Evolutionary conservation across 2,797 vertebrate species (phyloP).

Genomic region (Scarus forsteni): DNA sequence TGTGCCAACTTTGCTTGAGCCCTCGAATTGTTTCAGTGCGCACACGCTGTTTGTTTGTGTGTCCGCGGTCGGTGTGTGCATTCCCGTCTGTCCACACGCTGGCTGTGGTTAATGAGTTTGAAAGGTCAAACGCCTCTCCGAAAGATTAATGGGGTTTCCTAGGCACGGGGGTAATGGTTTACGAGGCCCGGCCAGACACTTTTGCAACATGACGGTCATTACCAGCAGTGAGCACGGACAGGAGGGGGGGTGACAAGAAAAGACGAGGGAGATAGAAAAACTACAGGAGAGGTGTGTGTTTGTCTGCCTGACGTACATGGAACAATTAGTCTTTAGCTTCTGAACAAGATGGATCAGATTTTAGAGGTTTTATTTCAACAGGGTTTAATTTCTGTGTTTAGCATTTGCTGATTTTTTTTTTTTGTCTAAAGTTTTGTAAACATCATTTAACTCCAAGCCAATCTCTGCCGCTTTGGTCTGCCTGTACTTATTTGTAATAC

Average conservation of each 20-base stretch:
- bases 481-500: no score
- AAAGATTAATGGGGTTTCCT: constrained; percentile 82
- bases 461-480: no score
- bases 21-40: not conserved
- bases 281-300: constrained; percentile 3
- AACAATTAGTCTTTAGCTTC: not conserved
- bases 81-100: constrained; percentile 43
- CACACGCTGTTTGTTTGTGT: constrained; percentile 9
- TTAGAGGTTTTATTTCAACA: no score
- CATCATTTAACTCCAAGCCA: no score
- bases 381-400: no score
- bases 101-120: constrained; percentile 81
- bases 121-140: constrained; percentile 85
- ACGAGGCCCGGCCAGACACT: constrained; percentile 63
- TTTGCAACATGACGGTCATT: constrained; percentile 67
- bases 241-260: constrained; percentile 30
- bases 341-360: no score
- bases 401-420: no score
- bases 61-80: constrained; percentile 21
- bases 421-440: no score
- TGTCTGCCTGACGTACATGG: constrained; percentile 1
- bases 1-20: constrained; percentile 8
- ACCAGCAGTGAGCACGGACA: constrained; percentile 31
- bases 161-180: constrained; percentile 64
- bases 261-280: constrained; percentile 37